Evolutionary conservation across 2,113 vertebrate genomes (phyloP), one percentile per base, ranked within the genome.

Genomic region (Thomomys bottae): DNA sequence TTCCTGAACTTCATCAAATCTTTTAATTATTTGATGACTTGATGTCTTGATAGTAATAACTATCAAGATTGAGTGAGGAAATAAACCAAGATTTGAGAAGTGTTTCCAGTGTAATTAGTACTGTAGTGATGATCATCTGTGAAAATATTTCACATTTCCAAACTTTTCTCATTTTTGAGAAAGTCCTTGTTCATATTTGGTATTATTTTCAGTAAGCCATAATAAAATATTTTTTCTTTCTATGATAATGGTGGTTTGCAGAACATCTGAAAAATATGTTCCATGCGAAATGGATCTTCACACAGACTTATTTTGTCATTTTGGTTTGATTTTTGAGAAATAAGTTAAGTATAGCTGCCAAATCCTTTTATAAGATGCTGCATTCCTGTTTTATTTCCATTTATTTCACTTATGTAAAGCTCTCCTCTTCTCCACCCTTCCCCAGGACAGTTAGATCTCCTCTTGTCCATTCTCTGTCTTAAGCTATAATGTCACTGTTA

Each of bases 191-290:
- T 84, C 66, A 30, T 24, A 87, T 76, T n/a, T 66, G 77, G 20
- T 49, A 45, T 86, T 67, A 84, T 84, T 92, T 94, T 90, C 59
- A 78, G 40, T 59, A 89, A 92, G 73, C 82, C 88, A 54, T 81
- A 96, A 84, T 63, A 80, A 93, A 80, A 92, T 84, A 57, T 42
- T 84, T 94, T 81, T 21, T 12, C 38, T 80, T 36, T 92, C 78
- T 96, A 86, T 94, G 96, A 97, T 97, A 97, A 96, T 95, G 94
- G 86, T 96, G 95, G 94, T 96, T 95, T 95, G 94, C 94, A 96
- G 96, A 97, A 97, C 96, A 97, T 97, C 88, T 96, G 95, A 97
- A 98, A 97, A 97, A 96, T 97, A 95, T 97, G 95, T 97, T 97
- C 97, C 97, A 95, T 97, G 96, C 85, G 96, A 94, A 98, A 96